A percentile compares a stretch with the other conserved stretches of the same genome.
Conservation (phyloP, 92 coral and sea anemone species). For the Heliopora coerulea region DNA sequence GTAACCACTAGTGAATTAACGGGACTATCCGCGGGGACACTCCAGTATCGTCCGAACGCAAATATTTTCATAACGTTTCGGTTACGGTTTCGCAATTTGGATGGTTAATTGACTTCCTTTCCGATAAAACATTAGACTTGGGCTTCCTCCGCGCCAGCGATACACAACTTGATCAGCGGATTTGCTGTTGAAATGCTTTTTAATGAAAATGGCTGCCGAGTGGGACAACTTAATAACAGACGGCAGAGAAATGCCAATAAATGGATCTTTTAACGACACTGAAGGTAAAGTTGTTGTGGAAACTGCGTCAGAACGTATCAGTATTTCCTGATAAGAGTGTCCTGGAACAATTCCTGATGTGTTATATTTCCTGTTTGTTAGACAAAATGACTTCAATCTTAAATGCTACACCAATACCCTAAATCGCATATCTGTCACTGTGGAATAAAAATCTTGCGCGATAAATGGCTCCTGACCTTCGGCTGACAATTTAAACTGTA, state of each 20-base stretch:
- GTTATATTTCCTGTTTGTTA: not conserved
- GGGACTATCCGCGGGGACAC: no score
- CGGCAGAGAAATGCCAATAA: not conserved
- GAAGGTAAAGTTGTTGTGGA: constrained; percentile 2
- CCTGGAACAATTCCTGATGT: not conserved
- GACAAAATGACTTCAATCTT: no score
- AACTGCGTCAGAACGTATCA: not conserved
- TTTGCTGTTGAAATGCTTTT: not conserved
- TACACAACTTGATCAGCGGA: constrained; percentile 4
- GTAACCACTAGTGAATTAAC: no score
- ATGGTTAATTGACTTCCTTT: not conserved
- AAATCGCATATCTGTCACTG: no score
- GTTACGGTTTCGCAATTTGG: no score
- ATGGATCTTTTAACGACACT: constrained; percentile 27
- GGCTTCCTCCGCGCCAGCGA: not conserved
- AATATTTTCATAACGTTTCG: no score
- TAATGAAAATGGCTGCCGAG: constrained; percentile 27
- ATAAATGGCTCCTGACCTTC: no score
- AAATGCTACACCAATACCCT: no score
- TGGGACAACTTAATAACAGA: constrained; percentile 26
- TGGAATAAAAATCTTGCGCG: no score
- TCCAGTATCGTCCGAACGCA: no score
- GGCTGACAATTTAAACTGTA: no score
- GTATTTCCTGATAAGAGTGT: not conserved
- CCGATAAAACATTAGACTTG: not conserved